Evolutionary conservation across 2,888 invertebrate species (phyloP), one percentile per base, ranked within the genome.

Genomic region (Uropetala carovei): DNA sequence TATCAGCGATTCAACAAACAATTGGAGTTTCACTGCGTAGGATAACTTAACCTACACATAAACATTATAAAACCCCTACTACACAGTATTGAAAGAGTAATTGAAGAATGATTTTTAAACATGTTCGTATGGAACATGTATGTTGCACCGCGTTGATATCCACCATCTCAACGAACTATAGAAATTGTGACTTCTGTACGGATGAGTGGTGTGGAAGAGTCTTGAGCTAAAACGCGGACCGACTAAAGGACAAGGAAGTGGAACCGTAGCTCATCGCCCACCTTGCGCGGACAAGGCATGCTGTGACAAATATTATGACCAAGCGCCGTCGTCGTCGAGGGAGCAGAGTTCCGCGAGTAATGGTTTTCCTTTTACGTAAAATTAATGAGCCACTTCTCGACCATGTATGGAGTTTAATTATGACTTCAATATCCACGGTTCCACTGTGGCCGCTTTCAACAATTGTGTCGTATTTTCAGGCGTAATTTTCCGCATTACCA

Each of bases 251-350:
- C 75, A 75, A 75, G 22, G 27, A 43, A 43, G 75, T n/a, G 68
- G n/a, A 8, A 68, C 60, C 60, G 60, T 64, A 86, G 89, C 60
- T 89, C 64, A 89, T 64, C 89, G 89, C 43, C 89, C 60, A 89
- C 83, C 56, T 43, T 18, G 16, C n/a, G 43, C 18, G 30, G 68
- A 68, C 64, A 64, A 43, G 57, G 64, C 89, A 60, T 56, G 89
- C 89, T 89, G 89, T 89, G 89, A 89, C 89, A 89, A 89, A 89
- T 89, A 89, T 89, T 68, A 89, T 64, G 89, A 89, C 64, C n/a
- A 27, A 22, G 58, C 86, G 30, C 43, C 64, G 16, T 43, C 5
- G 89, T 64, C 64, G 43, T 89, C 89, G 43, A 43, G 60, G 64
- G 43, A 68, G 89, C 89, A 56, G 43, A 64, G 64, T 64, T 68